Evolutionary conservation across 2,113 vertebrate species (phyloP), one percentile per base, ranked within the genome.

Genomic region (Nansenia antarctica): DNA sequence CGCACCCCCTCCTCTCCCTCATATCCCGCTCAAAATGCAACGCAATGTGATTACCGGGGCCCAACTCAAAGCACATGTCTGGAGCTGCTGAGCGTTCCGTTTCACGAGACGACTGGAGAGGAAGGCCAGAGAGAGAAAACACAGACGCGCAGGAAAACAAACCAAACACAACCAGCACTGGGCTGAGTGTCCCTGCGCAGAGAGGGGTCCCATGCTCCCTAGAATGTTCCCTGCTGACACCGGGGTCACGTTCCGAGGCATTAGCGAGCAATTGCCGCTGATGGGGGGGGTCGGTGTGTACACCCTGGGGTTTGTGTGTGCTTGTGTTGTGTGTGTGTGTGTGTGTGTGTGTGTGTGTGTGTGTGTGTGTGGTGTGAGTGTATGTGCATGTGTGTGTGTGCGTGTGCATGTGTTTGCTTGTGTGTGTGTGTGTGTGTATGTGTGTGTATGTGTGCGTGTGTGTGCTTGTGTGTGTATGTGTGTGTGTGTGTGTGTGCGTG

Each of bases 61-160:
- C 77, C 81, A 83, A 88, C 83, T 86, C 31, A 55, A 88, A 88
- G 83, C 90, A 89, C 83, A 80, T 85, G 85, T 74, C 87, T 76
- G 74, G 67, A 85, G 86, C 77, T 88, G 85, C 81, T 72, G 72
- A 86, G 83, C 76, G 73, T 87, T 89, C 83, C 75, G 69, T 77
- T 87, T 83, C 79, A 80, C 65, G 14, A 81, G 78, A 82, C 20
- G 71, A 55, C 20, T 1, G 20, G 14, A n/a, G 53, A 54, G 5
- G 32, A 76, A 61, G n/a, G n/a, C n/a, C n/a, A n/a, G n/a, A n/a
- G n/a, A n/a, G n/a, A 29, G 20, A 57, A 20, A 59, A 78, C 18
- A 68, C 54, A 69, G 71, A 76, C 62, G 26, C 32, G 5, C 15
- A 79, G 74, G 84, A 86, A 86, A 87, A 85, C 81, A 81, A 87